Evolutionary conservation across 2,113 vertebrate genomes (phyloP), one percentile per base, ranked within the genome.

Genomic region (Conger conger): DNA sequence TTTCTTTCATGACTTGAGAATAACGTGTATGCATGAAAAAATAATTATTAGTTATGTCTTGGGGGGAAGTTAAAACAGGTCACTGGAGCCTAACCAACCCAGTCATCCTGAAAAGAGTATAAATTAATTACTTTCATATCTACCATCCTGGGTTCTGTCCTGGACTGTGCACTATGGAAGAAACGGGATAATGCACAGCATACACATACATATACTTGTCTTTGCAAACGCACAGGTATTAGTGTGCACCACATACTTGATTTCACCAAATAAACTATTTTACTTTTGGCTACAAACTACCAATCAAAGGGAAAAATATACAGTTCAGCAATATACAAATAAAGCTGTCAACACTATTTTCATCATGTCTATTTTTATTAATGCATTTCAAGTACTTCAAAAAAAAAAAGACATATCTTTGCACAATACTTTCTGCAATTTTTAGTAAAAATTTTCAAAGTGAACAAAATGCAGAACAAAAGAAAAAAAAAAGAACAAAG

Each of bases 381-480:
- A 99, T 98, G 97, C 97, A 97, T 97, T 98, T 99, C 97, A 99
- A 98, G 97, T 98, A 96, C 94, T 98, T 97, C 96, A 97, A 98
- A 96, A 83, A 98, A 96, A 83, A 95, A 95, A 96, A 97, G 98
- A 99, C 97, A 99, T 97, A 94, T 95, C 96, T 98, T 95, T 95
- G 95, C 97, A 99, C 98, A 97, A 98, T 99, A 99, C 97, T 97
- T 97, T 98, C 97, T 97, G 95, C 96, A 97, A 96, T 93, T 95
- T 95, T 98, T 98, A 97, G 97, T 99, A 99, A 99, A 99, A 99
- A 98, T 98, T 97, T 98, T 96, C 97, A 97, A 99, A 99, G 97
- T 98, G 97, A 99, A 99, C 97, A 94, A 94, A 95, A 73, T 73
- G 13, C 68, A 73, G 68, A 82, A 95, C 94, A 96, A 60, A 79